Evolutionary conservation across 2,113 vertebrate genomes (phyloP).

Genomic region (Noctilio leporinus): DNA sequence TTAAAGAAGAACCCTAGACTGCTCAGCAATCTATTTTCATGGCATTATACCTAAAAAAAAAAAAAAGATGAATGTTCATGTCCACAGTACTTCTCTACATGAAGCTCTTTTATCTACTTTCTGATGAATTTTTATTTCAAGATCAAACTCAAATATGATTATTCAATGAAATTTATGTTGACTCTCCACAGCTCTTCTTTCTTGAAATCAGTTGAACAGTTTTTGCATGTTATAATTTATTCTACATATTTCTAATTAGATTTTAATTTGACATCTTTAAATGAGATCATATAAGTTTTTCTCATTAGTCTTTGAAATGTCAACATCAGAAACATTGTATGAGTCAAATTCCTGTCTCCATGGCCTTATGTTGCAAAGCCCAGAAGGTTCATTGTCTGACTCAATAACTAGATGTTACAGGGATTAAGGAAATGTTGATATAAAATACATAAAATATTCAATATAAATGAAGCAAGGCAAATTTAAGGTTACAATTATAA

Average conservation of each 20-base stretch:
- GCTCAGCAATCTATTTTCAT: not conserved
- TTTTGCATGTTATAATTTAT: not conserved
- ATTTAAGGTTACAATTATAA: not conserved
- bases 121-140: not conserved
- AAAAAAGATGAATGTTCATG: not conserved
- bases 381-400: not conserved
- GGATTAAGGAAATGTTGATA: not conserved
- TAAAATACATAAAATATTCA: not conserved
- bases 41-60: not conserved
- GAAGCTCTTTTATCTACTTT: not conserved
- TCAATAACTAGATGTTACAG: not conserved
- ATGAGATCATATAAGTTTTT: not conserved
- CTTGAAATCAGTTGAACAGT: not conserved
- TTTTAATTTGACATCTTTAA: not conserved
- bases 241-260: not conserved
- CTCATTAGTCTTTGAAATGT: not conserved
- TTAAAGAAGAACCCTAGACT: not conserved
- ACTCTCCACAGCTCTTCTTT: not conserved
- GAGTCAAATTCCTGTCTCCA: not conserved
- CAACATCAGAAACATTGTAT: not conserved
- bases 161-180: not conserved
- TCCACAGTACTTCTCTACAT: not conserved
- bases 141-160: not conserved
- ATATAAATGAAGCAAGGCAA: not conserved
- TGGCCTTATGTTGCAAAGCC: not conserved